Conservation (phyloP, 2,113 vertebrate species). For the Thalassoma bifasciatum region DNA sequence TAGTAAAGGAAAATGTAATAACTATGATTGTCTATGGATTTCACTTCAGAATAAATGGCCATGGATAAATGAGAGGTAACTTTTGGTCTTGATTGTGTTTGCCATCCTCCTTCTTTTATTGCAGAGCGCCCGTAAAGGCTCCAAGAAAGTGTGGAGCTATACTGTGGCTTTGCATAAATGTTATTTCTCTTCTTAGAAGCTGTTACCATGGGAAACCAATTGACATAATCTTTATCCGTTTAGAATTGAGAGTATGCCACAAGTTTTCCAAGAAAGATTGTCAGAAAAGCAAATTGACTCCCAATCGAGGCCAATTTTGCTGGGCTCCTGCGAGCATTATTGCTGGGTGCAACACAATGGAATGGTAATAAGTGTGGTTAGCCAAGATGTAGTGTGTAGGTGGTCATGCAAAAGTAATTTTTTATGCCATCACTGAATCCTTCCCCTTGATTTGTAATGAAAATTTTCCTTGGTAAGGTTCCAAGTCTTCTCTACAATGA, state of each 20-base stretch:
- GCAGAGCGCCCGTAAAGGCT: no score
- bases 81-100: no score
- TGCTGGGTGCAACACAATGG: background rate
- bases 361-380: background rate
- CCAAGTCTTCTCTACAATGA: background rate
- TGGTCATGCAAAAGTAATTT: background rate
- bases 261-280: background rate
- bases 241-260: background rate
- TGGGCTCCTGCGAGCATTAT: background rate
- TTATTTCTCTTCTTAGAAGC: no score
- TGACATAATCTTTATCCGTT: background rate
- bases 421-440: background rate
- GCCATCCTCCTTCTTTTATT: no score
- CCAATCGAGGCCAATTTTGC: background rate
- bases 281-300: background rate
- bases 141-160: no score
- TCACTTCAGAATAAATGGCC: no score
- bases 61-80: no score
- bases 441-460: constrained; percentile 1
- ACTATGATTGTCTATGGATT: no score
- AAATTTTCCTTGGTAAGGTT: background rate
- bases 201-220: background rate
- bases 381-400: background rate
- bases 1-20: no score
- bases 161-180: no score